Evolutionary conservation across 2,797 vertebrate species (phyloP).

Genomic region (Lerista edwardsae): DNA sequence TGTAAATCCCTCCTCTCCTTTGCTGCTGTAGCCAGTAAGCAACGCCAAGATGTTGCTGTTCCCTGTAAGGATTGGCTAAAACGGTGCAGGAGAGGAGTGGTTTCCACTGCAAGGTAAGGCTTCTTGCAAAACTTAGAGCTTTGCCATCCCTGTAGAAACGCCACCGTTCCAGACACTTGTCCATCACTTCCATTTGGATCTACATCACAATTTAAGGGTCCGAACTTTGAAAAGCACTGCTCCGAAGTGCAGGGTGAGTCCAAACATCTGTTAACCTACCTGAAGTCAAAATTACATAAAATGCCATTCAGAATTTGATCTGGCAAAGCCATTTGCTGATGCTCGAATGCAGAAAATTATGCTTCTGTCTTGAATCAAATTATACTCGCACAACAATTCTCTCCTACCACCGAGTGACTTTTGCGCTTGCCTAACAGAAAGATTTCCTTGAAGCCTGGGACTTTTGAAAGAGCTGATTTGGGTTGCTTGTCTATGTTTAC

Average conservation of each 20-base stretch:
- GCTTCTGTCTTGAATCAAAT: not conserved
- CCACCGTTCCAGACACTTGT: not conserved
- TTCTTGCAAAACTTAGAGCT: no score
- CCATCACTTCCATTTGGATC: not conserved
- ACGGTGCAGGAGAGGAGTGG: no score
- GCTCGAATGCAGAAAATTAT: not conserved
- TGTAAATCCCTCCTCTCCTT: no score
- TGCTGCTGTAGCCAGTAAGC: no score
- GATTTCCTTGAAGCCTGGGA: not conserved
- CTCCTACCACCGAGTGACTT: not conserved
- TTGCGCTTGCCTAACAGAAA: not conserved
- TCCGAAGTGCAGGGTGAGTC: not conserved
- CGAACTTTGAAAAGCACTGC: not conserved
- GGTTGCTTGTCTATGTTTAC: not conserved
- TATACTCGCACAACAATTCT: not conserved
- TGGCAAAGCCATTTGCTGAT: slow-evolving; percentile 8
- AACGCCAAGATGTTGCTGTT: no score
- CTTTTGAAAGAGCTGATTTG: not conserved
- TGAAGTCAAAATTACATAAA: not conserved
- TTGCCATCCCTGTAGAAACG: not conserved
- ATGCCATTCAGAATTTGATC: not conserved
- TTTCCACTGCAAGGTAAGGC: no score
- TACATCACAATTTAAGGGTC: not conserved
- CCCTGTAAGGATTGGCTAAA: no score
- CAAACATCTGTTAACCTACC: not conserved